Base-by-base conservation (phyloP, 2,888 invertebrate species). In the Ophion ellenae region DNA sequence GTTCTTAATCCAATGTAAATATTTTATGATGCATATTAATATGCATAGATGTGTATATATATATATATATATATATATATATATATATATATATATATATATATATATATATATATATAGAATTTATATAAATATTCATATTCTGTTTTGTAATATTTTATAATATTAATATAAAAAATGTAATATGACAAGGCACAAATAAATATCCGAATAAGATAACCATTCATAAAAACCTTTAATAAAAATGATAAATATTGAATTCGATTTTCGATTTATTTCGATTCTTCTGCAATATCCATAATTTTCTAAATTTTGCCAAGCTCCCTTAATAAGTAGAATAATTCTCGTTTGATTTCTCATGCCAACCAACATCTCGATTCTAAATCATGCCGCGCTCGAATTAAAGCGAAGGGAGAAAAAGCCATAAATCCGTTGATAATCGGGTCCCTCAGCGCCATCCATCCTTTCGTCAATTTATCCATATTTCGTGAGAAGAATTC, bases 401-500 rank as follows among this genome's bases (percentile, higher is more conserved):
- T 57, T 28, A 47, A 47, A 59, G 63, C 10, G 7, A 53, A 76
- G 17, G 47, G 64, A 36, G 14, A 66, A 45, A 63, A 20, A 36
- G 24, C n/a, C 14, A 61, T 40, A 75, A 47, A 36, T 69, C 36
- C 32, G 57, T 67, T 59, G 67, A 85, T 82, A 66, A 47, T 82
- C 36, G 17, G 63, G 36, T 75, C 74, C 70, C 59, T 64, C 66
- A 57, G 36, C 28, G 64, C 36, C 9, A 67, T 79, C 63, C 63
- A 80, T 66, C 61, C 73, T 47, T 57, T 77, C 66, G 81, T 78
- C 61, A 83, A 86, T 81, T 83, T 77, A 85, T 83, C 80, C 83
- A 73, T 61, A 83, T 80, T 77, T 77, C 83, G 83, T 83, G 80
- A 77, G 76, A 73, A 74, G 77, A 85, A 83, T 77, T 73, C 53